phyloP scores from a whole-genome alignment of 1,140 invertebrate genomes.

The Luehdorfia chinensis region DNA sequence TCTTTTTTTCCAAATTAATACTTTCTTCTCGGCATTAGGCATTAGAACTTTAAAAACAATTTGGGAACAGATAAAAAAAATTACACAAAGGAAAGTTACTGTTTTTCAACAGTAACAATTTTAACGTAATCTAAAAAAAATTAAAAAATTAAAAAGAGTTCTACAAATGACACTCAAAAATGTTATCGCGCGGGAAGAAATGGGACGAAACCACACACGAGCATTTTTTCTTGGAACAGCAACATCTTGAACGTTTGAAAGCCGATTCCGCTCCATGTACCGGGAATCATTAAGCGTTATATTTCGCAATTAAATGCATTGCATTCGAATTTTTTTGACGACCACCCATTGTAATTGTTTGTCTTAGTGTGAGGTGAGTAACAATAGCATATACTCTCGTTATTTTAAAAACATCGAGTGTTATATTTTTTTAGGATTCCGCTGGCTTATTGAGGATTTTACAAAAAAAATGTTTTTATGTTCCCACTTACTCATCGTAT shows the following conservation, averaged over 20 bases:
- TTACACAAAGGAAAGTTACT: too few species aligned
- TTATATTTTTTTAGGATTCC: constrained; percentile 1
- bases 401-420: constrained; percentile 13
- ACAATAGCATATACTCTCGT: constrained; percentile 11
- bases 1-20: too few species aligned
- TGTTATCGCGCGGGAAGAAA: neutral
- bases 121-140: constrained; percentile 4
- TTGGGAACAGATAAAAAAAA: too few species aligned
- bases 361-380: neutral
- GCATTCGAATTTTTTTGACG: constrained; percentile 7
- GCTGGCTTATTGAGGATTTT: neutral
- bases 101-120: too few species aligned
- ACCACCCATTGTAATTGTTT: constrained; percentile 19
- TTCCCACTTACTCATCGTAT: too few species aligned
- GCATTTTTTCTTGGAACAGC: constrained; percentile 1
- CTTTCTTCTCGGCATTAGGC: too few species aligned
- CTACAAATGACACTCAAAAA: constrained; percentile 4
- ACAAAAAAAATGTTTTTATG: too few species aligned
- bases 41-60: too few species aligned
- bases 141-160: constrained; percentile 3
- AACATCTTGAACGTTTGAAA: constrained; percentile 6
- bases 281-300: constrained; percentile 13
- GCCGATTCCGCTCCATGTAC: constrained; percentile 2
- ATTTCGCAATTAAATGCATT: constrained; percentile 19
- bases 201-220: neutral